These are phyloP conservation scores for Synanthedon andrenaeformis DNA, from an alignment of 2,888 invertebrate genomes.

Conservation along the genomic window DNA sequence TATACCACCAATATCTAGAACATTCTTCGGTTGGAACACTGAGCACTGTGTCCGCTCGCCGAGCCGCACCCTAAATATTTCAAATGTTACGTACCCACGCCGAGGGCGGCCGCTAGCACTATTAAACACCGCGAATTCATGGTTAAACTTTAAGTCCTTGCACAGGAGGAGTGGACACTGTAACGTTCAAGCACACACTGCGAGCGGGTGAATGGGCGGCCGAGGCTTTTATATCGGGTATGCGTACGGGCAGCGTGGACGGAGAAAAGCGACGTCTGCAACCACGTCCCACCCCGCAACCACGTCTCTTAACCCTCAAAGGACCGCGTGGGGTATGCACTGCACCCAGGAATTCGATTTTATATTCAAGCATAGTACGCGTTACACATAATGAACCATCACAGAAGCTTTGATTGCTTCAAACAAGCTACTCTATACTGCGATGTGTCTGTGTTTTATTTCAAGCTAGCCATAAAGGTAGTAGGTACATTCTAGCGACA, in stretches of 20 bases:
- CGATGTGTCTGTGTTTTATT: too few relatives aligned
- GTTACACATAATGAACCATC: neutral
- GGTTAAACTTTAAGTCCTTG: slow-evolving; percentile 61
- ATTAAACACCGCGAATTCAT: slow-evolving; percentile 70
- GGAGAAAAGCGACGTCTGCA: slow-evolving; percentile 51
- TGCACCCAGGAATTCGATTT: neutral
- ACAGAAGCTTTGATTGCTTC: neutral
- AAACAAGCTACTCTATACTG: too few relatives aligned
- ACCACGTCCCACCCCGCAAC: slow-evolving; percentile 18
- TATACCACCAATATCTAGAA: slow-evolving; percentile 1
- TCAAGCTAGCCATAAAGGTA: too few relatives aligned
- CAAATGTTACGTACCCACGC: slow-evolving; percentile 75
- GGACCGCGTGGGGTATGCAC: slow-evolving; percentile 1
- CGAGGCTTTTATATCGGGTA: slow-evolving; percentile 65
- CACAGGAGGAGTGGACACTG: slow-evolving; percentile 60
- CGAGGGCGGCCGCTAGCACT: slow-evolving; percentile 75
- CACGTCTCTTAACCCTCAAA: slow-evolving; percentile 6
- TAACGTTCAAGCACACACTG: slow-evolving; percentile 69
- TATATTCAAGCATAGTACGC: too few relatives aligned
- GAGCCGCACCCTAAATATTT: slow-evolving; percentile 55
- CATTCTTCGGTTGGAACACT: slow-evolving; percentile 18
- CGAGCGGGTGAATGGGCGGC: slow-evolving; percentile 68
- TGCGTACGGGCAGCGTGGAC: slow-evolving; percentile 45
- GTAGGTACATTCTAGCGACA: too few relatives aligned
- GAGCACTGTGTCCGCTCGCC: slow-evolving; percentile 12